Evolutionary conservation across 1,140 invertebrate genomes (phyloP), one percentile per base, ranked within the genome.

Genomic region (Anthonomus grandis): DNA sequence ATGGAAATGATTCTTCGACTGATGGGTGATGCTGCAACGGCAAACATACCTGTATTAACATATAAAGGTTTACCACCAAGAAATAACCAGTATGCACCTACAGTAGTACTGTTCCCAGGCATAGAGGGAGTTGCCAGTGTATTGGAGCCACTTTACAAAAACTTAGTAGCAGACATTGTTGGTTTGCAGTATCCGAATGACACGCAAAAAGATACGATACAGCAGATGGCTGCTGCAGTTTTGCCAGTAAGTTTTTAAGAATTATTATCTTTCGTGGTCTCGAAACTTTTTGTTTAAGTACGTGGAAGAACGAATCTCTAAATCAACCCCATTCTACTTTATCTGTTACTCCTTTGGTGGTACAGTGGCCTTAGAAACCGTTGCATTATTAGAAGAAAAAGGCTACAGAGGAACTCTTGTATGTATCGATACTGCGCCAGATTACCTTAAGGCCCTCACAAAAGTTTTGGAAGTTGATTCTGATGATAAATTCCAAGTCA

Each of bases 31-130:
- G 54, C 49, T 46, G 55, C 37, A 6, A 41, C 36, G 6, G 17
- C 19, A 4, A 47, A 54, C 19, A 4, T 42, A 8, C 44, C 41
- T 21, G 27, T 34, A 4, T 8, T 63, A 8, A 17, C 55, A 19
- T n/a, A 53, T 9, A 34, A 47, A 13, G 21, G 34, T n/a, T n/a
- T n/a, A 6, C n/a, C n/a, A 38, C 4, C 38, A 61, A 22, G 18
- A 42, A 6, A 23, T 39, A 12, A 18, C 17, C 6, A 18, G 34
- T 17, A 39, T 50, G 10, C 8, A 24, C 18, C 51, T 87, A 57
- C 90, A 92, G 69, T 79, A 9, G 36, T 57, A 1, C 18, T 91
- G 58, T 72, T 93, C 31, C 91, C 91, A 48, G 89, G 91, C 13
- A 75, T 94, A 37, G 91, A 94, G 78, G 90, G 90, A 13, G 80